Conservation (phyloP, 1,140 invertebrate genomes). For the Bombus cullumanus region DNA sequence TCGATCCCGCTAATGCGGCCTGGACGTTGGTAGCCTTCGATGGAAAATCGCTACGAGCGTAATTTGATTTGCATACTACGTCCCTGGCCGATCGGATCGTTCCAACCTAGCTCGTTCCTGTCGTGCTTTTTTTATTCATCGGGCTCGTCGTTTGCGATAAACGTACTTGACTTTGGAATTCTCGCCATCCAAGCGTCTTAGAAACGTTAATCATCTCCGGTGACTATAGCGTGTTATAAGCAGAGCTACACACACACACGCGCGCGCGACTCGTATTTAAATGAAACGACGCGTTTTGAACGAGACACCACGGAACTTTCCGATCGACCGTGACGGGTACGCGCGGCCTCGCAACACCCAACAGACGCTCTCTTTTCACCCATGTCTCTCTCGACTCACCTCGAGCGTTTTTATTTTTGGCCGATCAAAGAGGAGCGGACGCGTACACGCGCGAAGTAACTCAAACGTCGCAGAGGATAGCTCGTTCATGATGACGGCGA, state of each 20-base stretch:
- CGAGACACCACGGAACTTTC: slow-evolving; percentile 40
- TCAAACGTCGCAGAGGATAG: background rate
- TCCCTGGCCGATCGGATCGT: background rate
- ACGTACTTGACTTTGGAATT: too few species aligned
- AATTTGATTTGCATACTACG: slow-evolving; percentile 17
- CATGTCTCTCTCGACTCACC: too few species aligned
- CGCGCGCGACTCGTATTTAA: slow-evolving; percentile 27
- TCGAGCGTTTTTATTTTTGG: slow-evolving; percentile 8
- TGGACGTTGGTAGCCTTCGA: background rate
- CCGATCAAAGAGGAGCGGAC: slow-evolving; percentile 13
- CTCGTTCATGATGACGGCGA: background rate
- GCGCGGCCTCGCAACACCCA: background rate
- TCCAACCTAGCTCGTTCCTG: background rate
- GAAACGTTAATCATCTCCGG: background rate
- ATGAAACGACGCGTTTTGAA: background rate
- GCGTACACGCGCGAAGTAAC: background rate
- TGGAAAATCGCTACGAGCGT: background rate
- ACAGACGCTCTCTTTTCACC: background rate
- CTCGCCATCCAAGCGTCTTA: too few species aligned
- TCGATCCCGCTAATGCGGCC: background rate
- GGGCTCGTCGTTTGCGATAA: too few species aligned
- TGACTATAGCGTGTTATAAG: background rate
- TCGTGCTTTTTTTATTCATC: background rate
- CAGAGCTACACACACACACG: background rate
- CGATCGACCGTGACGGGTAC: slow-evolving; percentile 20